Evolutionary conservation across 53 echinoderm and acorn worm species (phyloP).

Genomic region (Zoroaster sp.): DNA sequence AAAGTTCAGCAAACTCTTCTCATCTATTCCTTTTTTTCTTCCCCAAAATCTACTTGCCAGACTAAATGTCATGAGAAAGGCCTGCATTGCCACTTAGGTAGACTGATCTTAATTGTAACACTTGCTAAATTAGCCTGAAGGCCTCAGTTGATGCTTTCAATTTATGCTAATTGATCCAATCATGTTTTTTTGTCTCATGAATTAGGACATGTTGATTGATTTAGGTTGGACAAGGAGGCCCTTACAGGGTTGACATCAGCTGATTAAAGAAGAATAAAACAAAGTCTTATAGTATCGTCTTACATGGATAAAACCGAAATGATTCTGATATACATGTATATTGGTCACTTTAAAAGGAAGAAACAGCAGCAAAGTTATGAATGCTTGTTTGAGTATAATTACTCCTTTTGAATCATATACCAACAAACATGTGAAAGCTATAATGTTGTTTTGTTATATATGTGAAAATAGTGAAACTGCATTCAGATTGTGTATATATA

Average conservation of each 20-base stretch:
- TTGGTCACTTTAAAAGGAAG: neutral
- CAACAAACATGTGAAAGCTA: too few relatives aligned
- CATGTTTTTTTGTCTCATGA: slow-evolving; percentile 21
- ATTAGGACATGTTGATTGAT: slow-evolving; percentile 29
- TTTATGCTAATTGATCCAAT: slow-evolving; percentile 41
- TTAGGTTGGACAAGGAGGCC: neutral
- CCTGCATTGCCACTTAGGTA: neutral
- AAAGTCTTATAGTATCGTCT: too few relatives aligned
- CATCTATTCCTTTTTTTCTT: neutral
- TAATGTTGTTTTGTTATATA: too few relatives aligned
- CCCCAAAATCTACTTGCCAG: neutral
- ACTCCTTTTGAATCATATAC: neutral
- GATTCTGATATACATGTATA: neutral
- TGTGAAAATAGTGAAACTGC: too few relatives aligned
- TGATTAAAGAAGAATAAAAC: too few relatives aligned
- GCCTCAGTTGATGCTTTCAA: neutral
- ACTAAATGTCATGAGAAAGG: neutral
- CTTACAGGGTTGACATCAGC: neutral
- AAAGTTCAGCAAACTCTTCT: neutral
- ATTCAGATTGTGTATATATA: too few relatives aligned
- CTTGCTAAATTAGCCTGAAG: neutral
- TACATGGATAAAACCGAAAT: too few relatives aligned
- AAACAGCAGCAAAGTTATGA: neutral
- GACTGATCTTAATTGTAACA: neutral
- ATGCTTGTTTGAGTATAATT: neutral